Percentiles rank a stretch among this genome's conserved stretches.
These are phyloP conservation scores for Lordiphosa fenestrarum DNA, from an alignment of 2,888 invertebrate genomes.

Conservation along the genomic window DNA sequence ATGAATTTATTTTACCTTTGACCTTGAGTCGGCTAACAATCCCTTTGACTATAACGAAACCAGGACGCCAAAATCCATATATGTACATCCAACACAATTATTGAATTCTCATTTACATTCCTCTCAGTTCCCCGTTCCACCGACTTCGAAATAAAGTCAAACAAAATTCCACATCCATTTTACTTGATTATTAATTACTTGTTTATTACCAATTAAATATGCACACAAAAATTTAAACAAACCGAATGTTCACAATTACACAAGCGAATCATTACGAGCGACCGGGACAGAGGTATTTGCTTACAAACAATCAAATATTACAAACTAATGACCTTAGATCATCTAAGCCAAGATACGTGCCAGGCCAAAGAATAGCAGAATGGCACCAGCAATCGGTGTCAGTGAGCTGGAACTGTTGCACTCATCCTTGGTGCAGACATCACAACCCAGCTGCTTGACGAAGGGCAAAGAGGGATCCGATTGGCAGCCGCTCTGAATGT, in stretches of 20 bases:
- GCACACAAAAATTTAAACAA: slow-evolving; percentile 13
- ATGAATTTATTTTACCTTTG: too few relatives aligned
- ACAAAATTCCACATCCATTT: too few relatives aligned
- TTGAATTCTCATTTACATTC: too few relatives aligned
- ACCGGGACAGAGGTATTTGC: slow-evolving; percentile 9
- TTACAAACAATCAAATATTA: slow-evolving; percentile 34
- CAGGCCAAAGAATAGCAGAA: slow-evolving; percentile 68
- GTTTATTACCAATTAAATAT: slow-evolving; percentile 23
- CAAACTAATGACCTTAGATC: slow-evolving; percentile 22
- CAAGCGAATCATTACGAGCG: not conserved
- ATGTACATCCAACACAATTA: too few relatives aligned
- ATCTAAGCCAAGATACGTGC: slow-evolving; percentile 76
- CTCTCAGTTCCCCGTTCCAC: too few relatives aligned
- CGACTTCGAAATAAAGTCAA: too few relatives aligned
- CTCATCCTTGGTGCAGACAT: slow-evolving; percentile 75
- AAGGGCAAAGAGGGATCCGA: slow-evolving; percentile 75
- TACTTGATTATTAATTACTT: too few relatives aligned
- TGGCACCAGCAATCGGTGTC: slow-evolving; percentile 65
- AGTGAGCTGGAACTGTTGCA: slow-evolving; percentile 73
- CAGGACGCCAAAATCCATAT: too few relatives aligned
- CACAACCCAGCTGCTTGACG: slow-evolving; percentile 74
- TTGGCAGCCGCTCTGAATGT: slow-evolving; percentile 72
- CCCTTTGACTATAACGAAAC: too few relatives aligned
- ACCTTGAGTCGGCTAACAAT: too few relatives aligned
- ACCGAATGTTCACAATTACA: slow-evolving; percentile 8